Base-by-base conservation (phyloP, 2,888 invertebrate species). In the Busseola fusca region DNA sequence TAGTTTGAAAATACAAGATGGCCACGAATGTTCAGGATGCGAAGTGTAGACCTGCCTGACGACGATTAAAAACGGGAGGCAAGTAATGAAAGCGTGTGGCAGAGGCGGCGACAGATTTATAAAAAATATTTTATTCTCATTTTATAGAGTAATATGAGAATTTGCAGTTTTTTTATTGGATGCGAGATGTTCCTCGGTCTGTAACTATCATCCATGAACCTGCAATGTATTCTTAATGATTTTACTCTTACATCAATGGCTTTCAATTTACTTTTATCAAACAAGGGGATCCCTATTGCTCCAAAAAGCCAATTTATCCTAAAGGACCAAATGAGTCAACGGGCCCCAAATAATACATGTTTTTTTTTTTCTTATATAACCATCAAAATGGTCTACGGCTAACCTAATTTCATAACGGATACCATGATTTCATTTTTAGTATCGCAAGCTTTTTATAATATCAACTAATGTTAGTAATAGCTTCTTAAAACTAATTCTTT, bases 381-480 rank as follows among this genome's bases (percentile, higher is more conserved):
- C 74, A 48, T 37, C 72, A 58, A 34, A 27, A 59, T 48, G 52
- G 30, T 59, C 30, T 69, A 76, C 52, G n/a, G 52, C 77, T 81
- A 77, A 54, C 64, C 77, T 76, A 64, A 76, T 68, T 69, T 37
- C 54, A 74, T 65, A 75, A 64, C 34, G 80, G 76, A 76, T 65
- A 75, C 75, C 37, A 37, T 56, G 48, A 63, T 58, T 68, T 54
- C 25, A 56, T 68, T 42, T 77, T 84, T 74, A 78, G 57, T 74
- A 72, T 68, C 67, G 72, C 72, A 82, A 82, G 82, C 84, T 69
- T 83, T 64, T 70, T 45, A 40, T 78, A 54, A 66, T 48, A 54
- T 63, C 63, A 48, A 40, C 69, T 62, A 80, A 82, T 72, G 71
- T 84, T 82, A 84, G 80, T 84, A 82, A 72, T 84, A 82, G 66